These are phyloP conservation scores for Drosophila nigricruria DNA, from an alignment of 2,888 invertebrate species.

Conservation along the genomic window DNA sequence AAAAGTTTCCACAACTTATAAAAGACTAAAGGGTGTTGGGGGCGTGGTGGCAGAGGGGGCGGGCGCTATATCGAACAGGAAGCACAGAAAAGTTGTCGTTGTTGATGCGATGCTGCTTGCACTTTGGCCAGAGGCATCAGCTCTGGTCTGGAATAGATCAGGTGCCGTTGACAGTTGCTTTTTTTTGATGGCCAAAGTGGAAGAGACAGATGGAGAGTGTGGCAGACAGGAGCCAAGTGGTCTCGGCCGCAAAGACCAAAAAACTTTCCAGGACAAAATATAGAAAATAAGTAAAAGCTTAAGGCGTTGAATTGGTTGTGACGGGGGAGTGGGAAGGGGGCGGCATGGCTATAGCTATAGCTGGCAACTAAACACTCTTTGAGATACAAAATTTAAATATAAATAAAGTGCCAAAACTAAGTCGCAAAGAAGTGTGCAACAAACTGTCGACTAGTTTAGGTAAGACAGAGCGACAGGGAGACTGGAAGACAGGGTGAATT, in stretches of 20 bases:
- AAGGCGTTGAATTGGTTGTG: slow-evolving; percentile 48
- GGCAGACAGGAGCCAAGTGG: slow-evolving; percentile 6
- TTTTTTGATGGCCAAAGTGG: slow-evolving; percentile 8
- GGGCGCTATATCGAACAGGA: slow-evolving; percentile 53
- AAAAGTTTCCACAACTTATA: slow-evolving; percentile 73
- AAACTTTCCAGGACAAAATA: slow-evolving; percentile 62
- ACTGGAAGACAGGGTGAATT: background rate
- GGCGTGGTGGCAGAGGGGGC: background rate
- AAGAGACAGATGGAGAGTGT: background rate
- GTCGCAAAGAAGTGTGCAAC: slow-evolving; percentile 54
- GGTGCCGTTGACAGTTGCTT: slow-evolving; percentile 75
- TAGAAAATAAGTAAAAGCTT: slow-evolving; percentile 64
- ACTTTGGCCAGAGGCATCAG: slow-evolving; percentile 59
- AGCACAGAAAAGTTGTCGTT: slow-evolving; percentile 49
- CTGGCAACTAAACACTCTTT: slow-evolving; percentile 77
- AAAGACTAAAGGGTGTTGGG: slow-evolving; percentile 39
- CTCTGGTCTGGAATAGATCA: slow-evolving; percentile 50
- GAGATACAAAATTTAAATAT: slow-evolving; percentile 79
- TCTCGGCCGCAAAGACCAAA: slow-evolving; percentile 49
- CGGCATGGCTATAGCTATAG: too few relatives aligned
- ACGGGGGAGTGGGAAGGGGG: background rate
- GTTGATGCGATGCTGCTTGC: slow-evolving; percentile 53
- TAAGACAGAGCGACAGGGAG: background rate
- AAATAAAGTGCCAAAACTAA: slow-evolving; percentile 81
- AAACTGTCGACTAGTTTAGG: slow-evolving; percentile 38